A percentile compares a stretch with the other conserved stretches of the same genome.
phyloP scores from a whole-genome alignment of 2,888 invertebrate genomes.

The Lithophane ornitopus region DNA sequence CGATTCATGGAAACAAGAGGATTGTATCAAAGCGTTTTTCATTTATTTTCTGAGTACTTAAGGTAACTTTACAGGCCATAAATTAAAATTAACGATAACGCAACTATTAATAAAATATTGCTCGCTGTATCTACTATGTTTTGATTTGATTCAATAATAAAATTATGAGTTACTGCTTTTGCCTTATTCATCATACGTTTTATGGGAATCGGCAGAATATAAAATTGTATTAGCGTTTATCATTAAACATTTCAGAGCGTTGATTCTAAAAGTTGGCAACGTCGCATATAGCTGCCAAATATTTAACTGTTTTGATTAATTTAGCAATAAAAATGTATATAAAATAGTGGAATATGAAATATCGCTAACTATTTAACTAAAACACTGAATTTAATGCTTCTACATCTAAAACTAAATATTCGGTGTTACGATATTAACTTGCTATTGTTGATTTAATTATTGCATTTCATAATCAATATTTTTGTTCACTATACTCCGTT shows the following conservation, averaged over 20 bases:
- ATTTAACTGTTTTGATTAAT: too few relatives aligned
- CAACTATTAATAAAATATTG: conserved; percentile 34
- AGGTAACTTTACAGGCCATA: conserved; percentile 17
- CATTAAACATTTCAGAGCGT: neutral
- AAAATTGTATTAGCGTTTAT: neutral
- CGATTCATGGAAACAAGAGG: conserved; percentile 10
- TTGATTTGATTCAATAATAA: conserved; percentile 23
- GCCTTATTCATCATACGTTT: neutral
- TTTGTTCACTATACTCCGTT: too few relatives aligned
- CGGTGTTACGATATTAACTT: too few relatives aligned
- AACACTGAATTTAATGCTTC: too few relatives aligned
- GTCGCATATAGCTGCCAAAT: too few relatives aligned
- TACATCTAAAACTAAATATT: too few relatives aligned
- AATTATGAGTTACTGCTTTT: conserved; percentile 17
- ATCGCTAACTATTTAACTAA: too few relatives aligned
- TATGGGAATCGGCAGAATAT: neutral
- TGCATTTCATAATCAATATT: too few relatives aligned
- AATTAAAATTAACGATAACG: conserved; percentile 34
- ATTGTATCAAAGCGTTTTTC: conserved; percentile 29
- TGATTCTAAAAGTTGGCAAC: too few relatives aligned
- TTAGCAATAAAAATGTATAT: too few relatives aligned
- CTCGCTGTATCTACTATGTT: neutral
- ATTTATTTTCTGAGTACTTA: conserved; percentile 11
- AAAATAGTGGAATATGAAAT: too few relatives aligned
- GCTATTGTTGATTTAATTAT: too few relatives aligned